Conservation (phyloP, 2,113 vertebrate species). For the Pandion haliaetus region DNA sequence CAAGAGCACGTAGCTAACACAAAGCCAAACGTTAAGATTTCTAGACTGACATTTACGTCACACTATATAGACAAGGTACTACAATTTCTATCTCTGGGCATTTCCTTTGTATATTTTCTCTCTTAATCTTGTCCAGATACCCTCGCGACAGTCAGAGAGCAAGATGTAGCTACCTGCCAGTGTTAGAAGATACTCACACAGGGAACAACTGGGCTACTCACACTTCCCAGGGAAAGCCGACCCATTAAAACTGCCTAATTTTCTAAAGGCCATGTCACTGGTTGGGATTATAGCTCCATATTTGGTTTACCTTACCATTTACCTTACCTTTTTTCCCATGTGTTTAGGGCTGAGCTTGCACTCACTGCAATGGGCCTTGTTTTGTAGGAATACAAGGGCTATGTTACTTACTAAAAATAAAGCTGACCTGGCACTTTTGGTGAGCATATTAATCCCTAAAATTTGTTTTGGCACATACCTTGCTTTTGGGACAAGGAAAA, state of each 20-base stretch:
- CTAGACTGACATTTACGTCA: neutral
- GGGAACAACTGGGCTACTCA: neutral
- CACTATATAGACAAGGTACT: fast-evolving
- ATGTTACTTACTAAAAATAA: neutral
- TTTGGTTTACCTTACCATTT: neutral
- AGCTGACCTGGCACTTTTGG: neutral
- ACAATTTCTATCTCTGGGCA: neutral
- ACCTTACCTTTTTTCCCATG: neutral
- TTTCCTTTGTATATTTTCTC: neutral
- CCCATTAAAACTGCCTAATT: neutral
- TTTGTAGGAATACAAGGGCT: neutral
- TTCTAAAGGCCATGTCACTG: neutral
- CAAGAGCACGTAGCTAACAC: neutral
- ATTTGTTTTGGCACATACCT: constrained; percentile 20
- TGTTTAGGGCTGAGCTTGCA: neutral
- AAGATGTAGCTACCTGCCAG: neutral
- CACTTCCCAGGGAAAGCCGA: neutral
- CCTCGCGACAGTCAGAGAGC: neutral
- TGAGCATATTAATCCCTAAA: neutral
- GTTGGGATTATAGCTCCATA: neutral
- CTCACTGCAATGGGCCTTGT: neutral
- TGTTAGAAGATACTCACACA: neutral
- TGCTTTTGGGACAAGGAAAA: neutral
- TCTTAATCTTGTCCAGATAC: neutral
- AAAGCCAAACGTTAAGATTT: neutral